Percentiles rank a stretch among this genome's conserved stretches.
Evolutionary conservation across 2,113 vertebrate genomes (phyloP).

Genomic region (Oophaga pumilio): DNA sequence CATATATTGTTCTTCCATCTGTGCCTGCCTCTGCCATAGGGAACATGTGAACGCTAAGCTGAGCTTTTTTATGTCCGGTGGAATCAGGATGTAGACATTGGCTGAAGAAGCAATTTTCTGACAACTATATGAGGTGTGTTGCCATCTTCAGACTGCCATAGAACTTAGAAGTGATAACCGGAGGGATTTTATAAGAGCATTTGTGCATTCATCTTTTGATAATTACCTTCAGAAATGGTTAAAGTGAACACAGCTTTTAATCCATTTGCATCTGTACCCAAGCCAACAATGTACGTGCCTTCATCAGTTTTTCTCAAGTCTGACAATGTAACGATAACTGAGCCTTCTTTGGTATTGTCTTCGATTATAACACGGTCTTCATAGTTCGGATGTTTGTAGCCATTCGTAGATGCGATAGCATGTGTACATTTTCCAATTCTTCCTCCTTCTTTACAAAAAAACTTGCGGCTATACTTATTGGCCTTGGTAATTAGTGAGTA

Average conservation of each 20-base stretch:
- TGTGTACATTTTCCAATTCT: slow-evolving; percentile 37
- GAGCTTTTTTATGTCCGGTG: too few relatives aligned
- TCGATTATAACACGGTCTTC: slow-evolving; percentile 53
- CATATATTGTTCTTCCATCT: too few relatives aligned
- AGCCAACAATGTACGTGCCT: slow-evolving; percentile 68
- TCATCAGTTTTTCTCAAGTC: slow-evolving; percentile 19
- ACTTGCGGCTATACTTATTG: slow-evolving; percentile 72
- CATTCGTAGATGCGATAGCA: slow-evolving; percentile 57
- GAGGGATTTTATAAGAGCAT: background rate
- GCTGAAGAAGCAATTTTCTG: too few relatives aligned
- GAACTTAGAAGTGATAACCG: background rate
- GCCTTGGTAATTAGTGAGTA: slow-evolving; percentile 62
- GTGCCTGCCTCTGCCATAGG: too few relatives aligned
- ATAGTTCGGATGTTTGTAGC: slow-evolving; percentile 28
- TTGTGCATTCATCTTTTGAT: background rate
- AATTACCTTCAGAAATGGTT: slow-evolving; percentile 65
- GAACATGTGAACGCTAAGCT: too few relatives aligned
- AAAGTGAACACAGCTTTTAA: slow-evolving; percentile 65
- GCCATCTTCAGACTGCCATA: background rate
- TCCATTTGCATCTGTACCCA: slow-evolving; percentile 63
- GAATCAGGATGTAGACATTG: too few relatives aligned
- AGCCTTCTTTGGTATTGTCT: slow-evolving; percentile 46
- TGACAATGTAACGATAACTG: slow-evolving; percentile 62
- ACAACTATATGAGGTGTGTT: too few relatives aligned
- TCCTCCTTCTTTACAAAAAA: slow-evolving; percentile 64